Evolutionary conservation across 2,113 vertebrate species (phyloP).

Genomic region (Glaucidium brasilianum): DNA sequence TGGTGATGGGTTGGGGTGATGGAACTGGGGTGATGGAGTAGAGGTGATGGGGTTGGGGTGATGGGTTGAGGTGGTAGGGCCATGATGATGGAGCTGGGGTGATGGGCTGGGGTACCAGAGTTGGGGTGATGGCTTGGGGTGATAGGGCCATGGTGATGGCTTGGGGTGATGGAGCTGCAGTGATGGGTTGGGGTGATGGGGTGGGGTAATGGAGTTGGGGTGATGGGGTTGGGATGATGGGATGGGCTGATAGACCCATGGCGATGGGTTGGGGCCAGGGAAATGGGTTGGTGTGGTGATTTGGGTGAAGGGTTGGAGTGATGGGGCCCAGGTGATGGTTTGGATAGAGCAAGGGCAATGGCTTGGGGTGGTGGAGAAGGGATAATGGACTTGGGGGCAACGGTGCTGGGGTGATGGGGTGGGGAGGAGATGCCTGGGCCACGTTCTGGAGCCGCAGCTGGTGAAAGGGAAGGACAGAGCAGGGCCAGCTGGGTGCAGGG

Average conservation of each 20-base stretch:
- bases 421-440: rapidly evolving
- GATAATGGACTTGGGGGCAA: too few relatives aligned
- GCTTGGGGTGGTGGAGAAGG: background rate
- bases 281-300: background rate
- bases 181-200: background rate
- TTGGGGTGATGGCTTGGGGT: background rate
- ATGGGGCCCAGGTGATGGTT: background rate
- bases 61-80: background rate
- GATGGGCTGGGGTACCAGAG: too few relatives aligned
- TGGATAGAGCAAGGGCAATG: background rate
- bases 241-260: too few relatives aligned
- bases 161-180: background rate
- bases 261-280: background rate
- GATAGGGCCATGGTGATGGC: background rate
- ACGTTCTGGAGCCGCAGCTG: rapidly evolving
- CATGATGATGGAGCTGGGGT: background rate
- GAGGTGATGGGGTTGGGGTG: too few relatives aligned
- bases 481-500: background rate
- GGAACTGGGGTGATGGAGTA: too few relatives aligned
- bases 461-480: background rate
- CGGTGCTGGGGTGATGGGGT: background rate
- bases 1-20: rapidly evolving
- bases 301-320: too few relatives aligned
- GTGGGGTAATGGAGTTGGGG: background rate
- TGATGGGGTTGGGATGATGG: too few relatives aligned